phyloP scores from a whole-genome alignment of 1,140 invertebrate genomes.

The Musca vetustissima region DNA sequence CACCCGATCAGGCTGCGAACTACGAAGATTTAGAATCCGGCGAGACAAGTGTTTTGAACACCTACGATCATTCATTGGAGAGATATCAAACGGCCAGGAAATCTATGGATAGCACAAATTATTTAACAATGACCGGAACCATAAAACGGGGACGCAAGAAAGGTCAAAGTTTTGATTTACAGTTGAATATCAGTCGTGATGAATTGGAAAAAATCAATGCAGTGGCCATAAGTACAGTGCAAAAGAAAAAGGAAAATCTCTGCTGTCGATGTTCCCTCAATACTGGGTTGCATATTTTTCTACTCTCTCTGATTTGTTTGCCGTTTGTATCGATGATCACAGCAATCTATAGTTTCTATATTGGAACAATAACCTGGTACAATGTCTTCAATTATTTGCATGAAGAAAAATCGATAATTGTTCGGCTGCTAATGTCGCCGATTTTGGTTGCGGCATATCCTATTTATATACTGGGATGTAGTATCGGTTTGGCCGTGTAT shows the following conservation, averaged over 20 bases:
- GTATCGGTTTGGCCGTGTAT: constrained; percentile 68
- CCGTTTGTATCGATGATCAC: constrained; percentile 68
- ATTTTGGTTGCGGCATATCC: constrained; percentile 72
- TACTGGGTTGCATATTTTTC: constrained; percentile 68
- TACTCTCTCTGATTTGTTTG: constrained; percentile 67
- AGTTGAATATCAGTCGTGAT: constrained; percentile 70
- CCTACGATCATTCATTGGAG: constrained; percentile 58
- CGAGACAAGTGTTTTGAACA: constrained; percentile 59
- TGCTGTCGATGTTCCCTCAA: constrained; percentile 61
- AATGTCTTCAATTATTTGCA: constrained; percentile 72
- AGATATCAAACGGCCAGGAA: constrained; percentile 56
- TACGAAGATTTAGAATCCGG: constrained; percentile 54
- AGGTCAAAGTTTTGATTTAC: constrained; percentile 72
- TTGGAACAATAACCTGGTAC: constrained; percentile 76
- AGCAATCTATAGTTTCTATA: constrained; percentile 70
- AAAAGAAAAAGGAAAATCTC: constrained; percentile 61
- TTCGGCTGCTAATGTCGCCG: constrained; percentile 66
- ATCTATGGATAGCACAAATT: constrained; percentile 57
- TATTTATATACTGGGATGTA: constrained; percentile 68
- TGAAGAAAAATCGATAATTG: constrained; percentile 67
- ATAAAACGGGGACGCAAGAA: constrained; percentile 73
- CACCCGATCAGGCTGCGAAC: constrained; percentile 43
- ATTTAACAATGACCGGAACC: constrained; percentile 69
- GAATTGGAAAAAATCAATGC: constrained; percentile 68
- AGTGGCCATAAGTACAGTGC: constrained; percentile 63